Base-by-base conservation (phyloP, 2,797 vertebrate genomes). In the Rhyacichthys aspro region DNA sequence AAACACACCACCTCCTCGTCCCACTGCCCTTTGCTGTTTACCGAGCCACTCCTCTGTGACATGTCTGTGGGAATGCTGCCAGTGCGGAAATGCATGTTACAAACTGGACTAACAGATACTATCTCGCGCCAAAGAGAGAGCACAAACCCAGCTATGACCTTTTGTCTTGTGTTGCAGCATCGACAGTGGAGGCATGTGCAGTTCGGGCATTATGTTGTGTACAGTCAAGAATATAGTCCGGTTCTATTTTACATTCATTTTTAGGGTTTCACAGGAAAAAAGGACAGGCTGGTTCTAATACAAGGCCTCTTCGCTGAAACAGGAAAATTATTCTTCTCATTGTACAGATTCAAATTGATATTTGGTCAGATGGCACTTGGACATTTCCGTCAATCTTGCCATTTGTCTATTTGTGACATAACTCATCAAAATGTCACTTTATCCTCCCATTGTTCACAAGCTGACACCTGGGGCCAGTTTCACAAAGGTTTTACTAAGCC, bases 41-140 rank as follows among this genome's bases (percentile, higher is more conserved):
- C 55, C 48, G 15, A 19, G 28, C 34, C 45, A 41, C 38, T 8
- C 33, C 53, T 3, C 42, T 9, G 47, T 59, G 33, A 61, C 33
- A 44, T 12, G 63, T 37, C 58, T 28, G 63, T 68, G 64, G 61
- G 67, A 78, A 62, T 71, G 65, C 63, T 78, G 62, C 72, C 59
- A 69, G 72, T 71, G 78, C 63, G 37, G 60, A 78, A 82, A 73
- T 79, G 70, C 81, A 86, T 79, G 76, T 75, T 66, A 63, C 67
- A 72, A 81, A 80, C 78, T 70, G 67, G 79, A 87, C 76, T 80
- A 72, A 48, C 67, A 66, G 59, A 77, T 77, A 71, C 47, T 65
- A 58, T 70, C 81, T 86, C 49, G 48, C 89, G 87, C 88, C 89
- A 91, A 92, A 92, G 90, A 90, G 78, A 83, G 23, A 28, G 69